phyloP scores from a whole-genome alignment of 1,140 invertebrate species.

The Vanessa atalanta region DNA sequence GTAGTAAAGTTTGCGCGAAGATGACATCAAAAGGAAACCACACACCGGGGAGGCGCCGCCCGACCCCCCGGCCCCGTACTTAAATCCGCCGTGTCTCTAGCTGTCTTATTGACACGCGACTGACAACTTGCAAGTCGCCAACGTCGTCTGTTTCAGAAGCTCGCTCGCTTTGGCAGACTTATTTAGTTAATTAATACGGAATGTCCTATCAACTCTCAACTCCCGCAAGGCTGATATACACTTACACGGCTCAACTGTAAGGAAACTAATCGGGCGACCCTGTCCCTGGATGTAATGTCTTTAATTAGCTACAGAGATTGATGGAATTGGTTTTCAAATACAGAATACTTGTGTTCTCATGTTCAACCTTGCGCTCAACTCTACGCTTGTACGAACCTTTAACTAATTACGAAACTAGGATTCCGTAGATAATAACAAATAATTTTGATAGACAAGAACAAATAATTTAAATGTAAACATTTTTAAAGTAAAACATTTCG shows the following conservation, averaged over 20 bases:
- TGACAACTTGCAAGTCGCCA: constrained; percentile 75
- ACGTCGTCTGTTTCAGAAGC: constrained; percentile 60
- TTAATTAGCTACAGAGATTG: constrained; percentile 53
- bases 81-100: constrained; percentile 71
- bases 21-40: constrained; percentile 81
- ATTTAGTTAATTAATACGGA: constrained; percentile 80
- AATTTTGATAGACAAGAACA: no score
- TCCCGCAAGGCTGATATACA: constrained; percentile 65
- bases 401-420: background rate
- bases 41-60: constrained; percentile 75
- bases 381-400: background rate
- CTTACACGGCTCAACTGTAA: constrained; percentile 59
- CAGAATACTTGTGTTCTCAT: constrained; percentile 24
- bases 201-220: constrained; percentile 75
- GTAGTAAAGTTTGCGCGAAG: constrained; percentile 81
- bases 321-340: constrained; percentile 38
- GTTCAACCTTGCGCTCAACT: constrained; percentile 17
- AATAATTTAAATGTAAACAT: background rate
- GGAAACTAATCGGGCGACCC: constrained; percentile 67
- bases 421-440: background rate
- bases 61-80: constrained; percentile 67
- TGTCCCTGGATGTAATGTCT: constrained; percentile 46
- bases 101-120: constrained; percentile 79
- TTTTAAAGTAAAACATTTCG: constrained; percentile 4
- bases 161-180: constrained; percentile 72